Evolutionary conservation across 2,797 vertebrate species (phyloP).

Genomic region (Hoplostethus atlanticus): DNA sequence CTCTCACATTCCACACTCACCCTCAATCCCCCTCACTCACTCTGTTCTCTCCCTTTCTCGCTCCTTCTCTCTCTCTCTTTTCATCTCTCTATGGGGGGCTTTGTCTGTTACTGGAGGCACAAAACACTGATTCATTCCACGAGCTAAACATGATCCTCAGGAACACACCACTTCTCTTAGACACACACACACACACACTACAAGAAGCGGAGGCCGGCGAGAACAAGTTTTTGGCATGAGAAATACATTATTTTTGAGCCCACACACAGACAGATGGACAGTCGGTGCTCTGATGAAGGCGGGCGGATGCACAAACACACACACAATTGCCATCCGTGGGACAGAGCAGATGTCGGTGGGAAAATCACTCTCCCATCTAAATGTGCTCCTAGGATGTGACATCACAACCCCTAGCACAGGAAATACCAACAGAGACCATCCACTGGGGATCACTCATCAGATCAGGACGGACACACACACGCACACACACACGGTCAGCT

Average conservation of each 20-base stretch:
- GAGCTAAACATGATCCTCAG: constrained; percentile 78
- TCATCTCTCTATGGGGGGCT: constrained; percentile 82
- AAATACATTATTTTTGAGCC: constrained; percentile 73
- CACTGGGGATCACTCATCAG: constrained; percentile 39
- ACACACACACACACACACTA: constrained; percentile 48
- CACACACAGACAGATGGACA: constrained; percentile 78
- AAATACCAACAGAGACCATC: constrained; percentile 63
- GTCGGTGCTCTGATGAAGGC: constrained; percentile 62
- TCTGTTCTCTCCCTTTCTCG: constrained; percentile 71
- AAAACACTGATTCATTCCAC: constrained; percentile 85
- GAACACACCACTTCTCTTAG: constrained; percentile 60
- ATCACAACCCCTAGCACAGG: constrained; percentile 68
- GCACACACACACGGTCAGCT: constrained; percentile 16
- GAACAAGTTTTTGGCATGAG: constrained; percentile 72
- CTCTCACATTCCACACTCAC: constrained; percentile 84
- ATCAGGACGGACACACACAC: not conserved
- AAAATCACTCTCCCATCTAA: constrained; percentile 72
- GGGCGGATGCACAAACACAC: constrained; percentile 50
- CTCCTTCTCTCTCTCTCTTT: constrained; percentile 56
- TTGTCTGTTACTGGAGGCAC: constrained; percentile 80
- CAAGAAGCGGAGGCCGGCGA: constrained; percentile 56
- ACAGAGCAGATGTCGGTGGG: constrained; percentile 80
- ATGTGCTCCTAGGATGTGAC: constrained; percentile 72
- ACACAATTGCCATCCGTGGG: constrained; percentile 46
- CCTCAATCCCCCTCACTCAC: constrained; percentile 62